Conservation (phyloP, 2,797 vertebrate genomes). For the Hydrocynus forskahlii region DNA sequence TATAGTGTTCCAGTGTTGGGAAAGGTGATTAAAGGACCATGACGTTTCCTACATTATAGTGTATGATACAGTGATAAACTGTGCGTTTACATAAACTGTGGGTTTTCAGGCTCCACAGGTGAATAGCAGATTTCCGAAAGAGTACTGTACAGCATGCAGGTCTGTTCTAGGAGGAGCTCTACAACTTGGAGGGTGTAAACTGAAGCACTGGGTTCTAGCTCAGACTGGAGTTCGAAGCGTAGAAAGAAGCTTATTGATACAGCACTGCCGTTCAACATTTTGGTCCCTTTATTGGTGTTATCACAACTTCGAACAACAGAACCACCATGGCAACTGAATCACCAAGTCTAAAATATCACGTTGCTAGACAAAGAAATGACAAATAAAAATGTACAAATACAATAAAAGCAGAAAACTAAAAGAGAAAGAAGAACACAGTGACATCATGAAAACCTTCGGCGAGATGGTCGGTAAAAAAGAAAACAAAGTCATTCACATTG, state of each 20-base stretch:
- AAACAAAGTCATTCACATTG: constrained; percentile 34
- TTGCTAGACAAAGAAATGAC: constrained; percentile 69
- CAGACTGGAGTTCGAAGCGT: no score
- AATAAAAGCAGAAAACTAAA: constrained; percentile 39
- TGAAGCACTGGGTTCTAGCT: no score
- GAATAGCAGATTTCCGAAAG: no score
- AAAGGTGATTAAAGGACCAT: no score
- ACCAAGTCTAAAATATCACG: constrained; percentile 78
- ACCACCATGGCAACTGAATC: constrained; percentile 79
- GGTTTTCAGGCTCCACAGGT: no score
- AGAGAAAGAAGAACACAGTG: constrained; percentile 49
- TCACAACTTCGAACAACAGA: constrained; percentile 84
- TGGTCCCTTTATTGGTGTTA: constrained; percentile 83
- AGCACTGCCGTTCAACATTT: constrained; percentile 69
- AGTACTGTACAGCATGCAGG: no score
- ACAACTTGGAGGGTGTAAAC: no score
- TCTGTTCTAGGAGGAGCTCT: no score
- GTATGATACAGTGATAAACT: no score
- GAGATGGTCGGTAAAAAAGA: constrained; percentile 18
- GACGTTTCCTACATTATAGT: no score
- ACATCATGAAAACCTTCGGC: constrained; percentile 47
- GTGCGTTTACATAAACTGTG: no score
- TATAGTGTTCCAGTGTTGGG: no score
- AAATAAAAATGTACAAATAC: constrained; percentile 62
- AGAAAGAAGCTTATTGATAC: constrained; percentile 1